A percentile compares a stretch with the other conserved stretches of the same genome.
Conservation (phyloP, 1,140 invertebrate species). For the Atta cephalotes region DNA sequence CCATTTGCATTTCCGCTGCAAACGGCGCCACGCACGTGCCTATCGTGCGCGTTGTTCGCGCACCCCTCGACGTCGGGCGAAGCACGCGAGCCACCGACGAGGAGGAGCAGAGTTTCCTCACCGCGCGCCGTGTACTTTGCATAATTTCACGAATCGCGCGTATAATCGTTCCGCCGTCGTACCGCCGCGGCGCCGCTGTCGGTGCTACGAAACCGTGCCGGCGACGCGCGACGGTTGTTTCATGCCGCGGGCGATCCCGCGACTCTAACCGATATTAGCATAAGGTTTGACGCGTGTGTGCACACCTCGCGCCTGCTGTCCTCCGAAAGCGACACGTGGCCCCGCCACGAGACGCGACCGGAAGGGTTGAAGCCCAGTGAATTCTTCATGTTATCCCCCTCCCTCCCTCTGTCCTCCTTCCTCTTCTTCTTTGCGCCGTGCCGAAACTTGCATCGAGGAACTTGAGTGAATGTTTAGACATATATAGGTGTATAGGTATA, state of each 20-base stretch:
- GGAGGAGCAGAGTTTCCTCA: constrained; percentile 51
- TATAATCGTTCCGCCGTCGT: constrained; percentile 76
- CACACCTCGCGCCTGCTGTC: constrained; percentile 18
- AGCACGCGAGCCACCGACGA: constrained; percentile 58
- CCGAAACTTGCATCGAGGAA: constrained; percentile 22
- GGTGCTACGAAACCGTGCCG: constrained; percentile 41
- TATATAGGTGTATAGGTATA: constrained; percentile 25
- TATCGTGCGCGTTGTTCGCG: constrained; percentile 57
- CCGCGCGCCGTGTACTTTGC: constrained; percentile 76
- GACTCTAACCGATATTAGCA: constrained; percentile 75
- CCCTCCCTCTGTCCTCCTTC: neutral
- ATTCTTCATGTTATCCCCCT: constrained; percentile 13
- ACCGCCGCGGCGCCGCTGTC: neutral
- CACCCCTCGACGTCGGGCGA: constrained; percentile 68
- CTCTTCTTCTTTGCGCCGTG: neutral
- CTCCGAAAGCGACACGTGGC: constrained; percentile 75
- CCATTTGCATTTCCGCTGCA: constrained; percentile 79
- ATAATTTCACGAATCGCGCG: constrained; percentile 83
- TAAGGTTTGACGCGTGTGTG: constrained; percentile 71
- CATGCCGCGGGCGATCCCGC: constrained; percentile 72
- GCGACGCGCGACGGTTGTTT: constrained; percentile 45
- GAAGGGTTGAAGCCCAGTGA: constrained; percentile 47
- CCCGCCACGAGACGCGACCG: constrained; percentile 72
- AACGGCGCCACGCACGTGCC: constrained; percentile 74
- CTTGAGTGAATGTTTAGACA: constrained; percentile 47